phyloP scores from a whole-genome alignment of 1,140 invertebrate species.

The Pentalonia nigronervosa region DNA sequence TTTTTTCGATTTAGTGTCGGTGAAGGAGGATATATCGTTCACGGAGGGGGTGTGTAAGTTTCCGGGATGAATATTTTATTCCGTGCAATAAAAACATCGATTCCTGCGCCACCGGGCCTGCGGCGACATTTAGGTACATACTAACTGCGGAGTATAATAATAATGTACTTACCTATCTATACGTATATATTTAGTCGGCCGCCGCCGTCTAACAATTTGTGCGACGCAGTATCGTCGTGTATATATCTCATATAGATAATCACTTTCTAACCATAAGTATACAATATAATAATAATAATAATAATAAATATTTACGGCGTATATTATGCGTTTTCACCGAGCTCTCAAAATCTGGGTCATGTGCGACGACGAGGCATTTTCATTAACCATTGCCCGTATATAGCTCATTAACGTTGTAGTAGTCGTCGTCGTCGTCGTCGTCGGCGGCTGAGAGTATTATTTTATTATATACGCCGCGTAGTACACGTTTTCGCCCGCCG shows the following conservation, averaged over 20 bases:
- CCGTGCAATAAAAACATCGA: neutral
- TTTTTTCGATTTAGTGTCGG: neutral
- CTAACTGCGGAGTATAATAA: neutral
- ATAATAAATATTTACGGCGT: neutral
- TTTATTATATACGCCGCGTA: slow-evolving; percentile 8
- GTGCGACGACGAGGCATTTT: slow-evolving; percentile 22
- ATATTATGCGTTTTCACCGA: slow-evolving; percentile 25
- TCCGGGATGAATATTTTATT: neutral
- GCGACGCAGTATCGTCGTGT: neutral
- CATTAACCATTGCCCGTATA: slow-evolving; percentile 31
- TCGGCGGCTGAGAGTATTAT: neutral
- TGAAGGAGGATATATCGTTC: neutral
- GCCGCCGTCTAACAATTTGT: neutral
- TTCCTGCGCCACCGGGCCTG: neutral
- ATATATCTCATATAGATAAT: neutral
- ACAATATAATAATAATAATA: slow-evolving; percentile 16
- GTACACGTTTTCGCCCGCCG: neutral
- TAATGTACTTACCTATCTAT: no score
- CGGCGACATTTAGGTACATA: neutral
- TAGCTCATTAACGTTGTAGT: slow-evolving; percentile 27
- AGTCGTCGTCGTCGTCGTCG: neutral
- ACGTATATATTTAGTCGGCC: neutral
- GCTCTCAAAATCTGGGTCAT: slow-evolving; percentile 27
- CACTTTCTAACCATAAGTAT: slow-evolving; percentile 29
- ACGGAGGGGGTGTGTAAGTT: neutral